A percentile compares a stretch with the other conserved stretches of the same genome.
These are phyloP conservation scores for Hydrozoanthus tunicans DNA, from an alignment of 64 coral and sea anemone genomes.

Conservation along the genomic window DNA sequence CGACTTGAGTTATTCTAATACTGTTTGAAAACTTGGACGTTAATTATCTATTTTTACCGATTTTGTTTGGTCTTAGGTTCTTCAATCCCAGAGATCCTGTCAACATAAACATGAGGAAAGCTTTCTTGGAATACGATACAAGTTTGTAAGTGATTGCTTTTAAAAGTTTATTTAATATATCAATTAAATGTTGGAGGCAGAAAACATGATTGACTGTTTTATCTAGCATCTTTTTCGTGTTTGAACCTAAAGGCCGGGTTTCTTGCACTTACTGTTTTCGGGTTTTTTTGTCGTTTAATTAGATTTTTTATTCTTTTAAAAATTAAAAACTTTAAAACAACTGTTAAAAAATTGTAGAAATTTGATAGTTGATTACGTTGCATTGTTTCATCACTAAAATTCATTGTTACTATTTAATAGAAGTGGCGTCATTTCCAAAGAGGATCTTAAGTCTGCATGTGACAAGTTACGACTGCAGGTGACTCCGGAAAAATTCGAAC, in stretches of 20 bases:
- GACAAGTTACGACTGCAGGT: constrained; percentile 50
- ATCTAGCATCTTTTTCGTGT: no score
- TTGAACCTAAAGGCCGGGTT: no score
- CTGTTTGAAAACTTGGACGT: no score
- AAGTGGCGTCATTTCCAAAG: background rate
- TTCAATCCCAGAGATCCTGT: constrained; percentile 57
- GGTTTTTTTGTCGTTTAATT: no score
- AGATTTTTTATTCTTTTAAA: no score
- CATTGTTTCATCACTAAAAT: background rate
- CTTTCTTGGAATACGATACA: constrained; percentile 75
- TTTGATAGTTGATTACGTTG: background rate
- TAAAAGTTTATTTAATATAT: no score
- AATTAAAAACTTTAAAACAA: no score
- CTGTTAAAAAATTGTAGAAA: no score
- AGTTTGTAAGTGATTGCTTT: constrained; percentile 59
- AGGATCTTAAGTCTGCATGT: constrained; percentile 59
- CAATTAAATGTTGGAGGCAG: no score
- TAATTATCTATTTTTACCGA: background rate
- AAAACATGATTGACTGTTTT: no score
- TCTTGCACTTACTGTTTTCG: no score
- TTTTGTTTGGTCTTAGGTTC: constrained; percentile 10
- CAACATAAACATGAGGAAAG: constrained; percentile 64
- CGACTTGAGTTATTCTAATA: background rate
- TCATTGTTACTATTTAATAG: no score
- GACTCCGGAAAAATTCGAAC: constrained; percentile 38